These are phyloP conservation scores for Coracias cyanogaster DNA, from an alignment of 2,797 vertebrate genomes.

Conservation along the genomic window DNA sequence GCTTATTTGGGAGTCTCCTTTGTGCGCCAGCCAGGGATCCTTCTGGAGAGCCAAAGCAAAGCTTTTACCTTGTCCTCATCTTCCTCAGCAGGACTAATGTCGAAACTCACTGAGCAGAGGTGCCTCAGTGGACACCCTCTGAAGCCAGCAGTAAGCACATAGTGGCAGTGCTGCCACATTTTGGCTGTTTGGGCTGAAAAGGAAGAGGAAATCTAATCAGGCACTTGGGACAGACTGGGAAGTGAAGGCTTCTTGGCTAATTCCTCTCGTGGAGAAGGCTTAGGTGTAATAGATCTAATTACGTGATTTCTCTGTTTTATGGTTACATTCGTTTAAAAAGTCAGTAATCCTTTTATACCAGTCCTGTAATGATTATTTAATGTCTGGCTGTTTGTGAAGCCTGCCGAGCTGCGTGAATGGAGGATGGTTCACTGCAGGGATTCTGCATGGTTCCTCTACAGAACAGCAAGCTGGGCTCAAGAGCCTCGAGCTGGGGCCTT, in stretches of 20 bases:
- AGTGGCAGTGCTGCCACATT: not conserved
- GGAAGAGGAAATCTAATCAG: not conserved
- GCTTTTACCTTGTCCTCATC: not conserved
- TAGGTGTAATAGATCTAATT: constrained; percentile 34
- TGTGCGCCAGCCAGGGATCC: accelerated
- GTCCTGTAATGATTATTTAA: constrained; percentile 44
- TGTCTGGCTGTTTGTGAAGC: constrained; percentile 10
- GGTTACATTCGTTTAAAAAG: constrained; percentile 37
- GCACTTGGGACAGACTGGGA: not conserved
- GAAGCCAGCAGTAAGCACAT: not conserved
- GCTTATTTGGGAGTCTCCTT: not conserved
- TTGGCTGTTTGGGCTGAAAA: not conserved
- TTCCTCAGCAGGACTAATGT: not conserved
- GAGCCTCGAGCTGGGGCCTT: not conserved
- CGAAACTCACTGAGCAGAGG: not conserved
- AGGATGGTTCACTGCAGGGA: not conserved
- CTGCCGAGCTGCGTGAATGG: not conserved
- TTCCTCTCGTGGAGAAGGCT: constrained; percentile 30
- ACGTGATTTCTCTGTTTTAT: not conserved
- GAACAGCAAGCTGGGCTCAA: not conserved
- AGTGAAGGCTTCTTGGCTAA: not conserved
- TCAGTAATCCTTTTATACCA: constrained; percentile 46
- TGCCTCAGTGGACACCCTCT: not conserved
- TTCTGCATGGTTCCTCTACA: not conserved
- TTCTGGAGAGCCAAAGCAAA: not conserved